Conservation (phyloP, 2,113 vertebrate genomes). For the Neotragus pygmaeus region DNA sequence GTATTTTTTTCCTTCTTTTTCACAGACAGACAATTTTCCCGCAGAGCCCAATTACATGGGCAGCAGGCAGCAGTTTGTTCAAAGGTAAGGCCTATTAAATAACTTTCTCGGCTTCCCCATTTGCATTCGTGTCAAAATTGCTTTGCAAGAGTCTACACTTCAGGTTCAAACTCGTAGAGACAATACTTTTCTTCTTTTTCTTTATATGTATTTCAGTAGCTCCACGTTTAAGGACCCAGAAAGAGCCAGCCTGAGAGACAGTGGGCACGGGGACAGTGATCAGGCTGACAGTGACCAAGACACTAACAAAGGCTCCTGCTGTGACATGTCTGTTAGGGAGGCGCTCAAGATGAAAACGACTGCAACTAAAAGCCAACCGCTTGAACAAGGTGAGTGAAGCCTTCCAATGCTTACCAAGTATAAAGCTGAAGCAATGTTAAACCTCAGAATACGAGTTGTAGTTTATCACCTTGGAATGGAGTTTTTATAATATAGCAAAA, state of each 20-base stretch:
- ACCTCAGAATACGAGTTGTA: slow-evolving; percentile 63
- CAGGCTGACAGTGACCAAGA: slow-evolving; percentile 99
- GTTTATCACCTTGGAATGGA: slow-evolving; percentile 85
- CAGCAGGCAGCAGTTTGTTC: slow-evolving; percentile 99
- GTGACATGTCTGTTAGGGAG: slow-evolving; percentile 99
- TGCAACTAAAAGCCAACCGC: slow-evolving; percentile 92
- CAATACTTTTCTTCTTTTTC: slow-evolving; percentile 77
- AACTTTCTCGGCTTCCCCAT: slow-evolving; percentile 84
- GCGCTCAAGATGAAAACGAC: slow-evolving; percentile 98
- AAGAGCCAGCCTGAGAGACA: slow-evolving; percentile 98
- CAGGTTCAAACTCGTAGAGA: slow-evolving; percentile 80
- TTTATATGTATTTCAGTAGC: slow-evolving; percentile 87
- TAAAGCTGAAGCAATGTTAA: slow-evolving; percentile 71
- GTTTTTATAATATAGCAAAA: slow-evolving; percentile 73
- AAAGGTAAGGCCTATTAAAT: slow-evolving; percentile 97
- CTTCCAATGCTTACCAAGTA: slow-evolving; percentile 57
- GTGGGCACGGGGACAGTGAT: slow-evolving; percentile 99
- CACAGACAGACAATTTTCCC: slow-evolving; percentile 99
- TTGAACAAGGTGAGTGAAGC: slow-evolving; percentile 95
- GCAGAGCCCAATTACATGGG: slow-evolving; percentile 99
- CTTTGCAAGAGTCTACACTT: slow-evolving; percentile 82
- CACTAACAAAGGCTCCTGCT: slow-evolving; percentile 99
- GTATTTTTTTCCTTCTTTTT: slow-evolving; percentile 92
- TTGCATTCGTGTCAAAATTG: slow-evolving; percentile 83
- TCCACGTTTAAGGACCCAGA: slow-evolving; percentile 99